Conservation (phyloP, 1,140 invertebrate genomes). For the Anastrepha ludens region DNA sequence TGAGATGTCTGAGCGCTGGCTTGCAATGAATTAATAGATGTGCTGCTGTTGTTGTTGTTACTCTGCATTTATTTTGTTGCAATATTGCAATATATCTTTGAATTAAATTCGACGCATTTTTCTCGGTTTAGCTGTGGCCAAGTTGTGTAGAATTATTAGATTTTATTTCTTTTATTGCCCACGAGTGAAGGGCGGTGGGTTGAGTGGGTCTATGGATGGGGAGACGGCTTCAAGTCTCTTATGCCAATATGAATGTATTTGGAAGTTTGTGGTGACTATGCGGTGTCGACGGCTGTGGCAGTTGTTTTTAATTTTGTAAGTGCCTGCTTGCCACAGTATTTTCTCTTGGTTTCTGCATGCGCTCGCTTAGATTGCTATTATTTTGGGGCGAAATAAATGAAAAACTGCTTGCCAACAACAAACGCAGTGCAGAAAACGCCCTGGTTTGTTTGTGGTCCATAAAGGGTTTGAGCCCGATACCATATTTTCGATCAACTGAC, state of each 20-base stretch:
- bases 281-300: conserved; percentile 14
- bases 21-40: conserved; percentile 53
- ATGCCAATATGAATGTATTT: conserved; percentile 14
- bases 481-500: conserved; percentile 42
- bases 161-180: conserved; percentile 67
- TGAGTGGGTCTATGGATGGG: background rate
- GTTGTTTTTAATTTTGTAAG: conserved; percentile 71
- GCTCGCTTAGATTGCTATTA: conserved; percentile 35
- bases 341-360: background rate
- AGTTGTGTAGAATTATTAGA: conserved; percentile 67
- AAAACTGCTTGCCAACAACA: background rate
- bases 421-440: conserved; percentile 51
- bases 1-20: background rate
- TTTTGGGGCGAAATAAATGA: conserved; percentile 31
- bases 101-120: background rate
- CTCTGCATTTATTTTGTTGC: conserved; percentile 42
- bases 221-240: background rate
- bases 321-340: conserved; percentile 57
- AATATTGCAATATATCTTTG: conserved; percentile 47
- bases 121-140: background rate
- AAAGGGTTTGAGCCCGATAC: conserved; percentile 56
- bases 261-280: conserved; percentile 36
- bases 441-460: background rate
- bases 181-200: background rate
- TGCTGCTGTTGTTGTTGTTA: conserved; percentile 62